Evolutionary conservation across 2,888 invertebrate species (phyloP), one percentile per base, ranked within the genome.

Genomic region (Caenorhabditis parvicauda): DNA sequence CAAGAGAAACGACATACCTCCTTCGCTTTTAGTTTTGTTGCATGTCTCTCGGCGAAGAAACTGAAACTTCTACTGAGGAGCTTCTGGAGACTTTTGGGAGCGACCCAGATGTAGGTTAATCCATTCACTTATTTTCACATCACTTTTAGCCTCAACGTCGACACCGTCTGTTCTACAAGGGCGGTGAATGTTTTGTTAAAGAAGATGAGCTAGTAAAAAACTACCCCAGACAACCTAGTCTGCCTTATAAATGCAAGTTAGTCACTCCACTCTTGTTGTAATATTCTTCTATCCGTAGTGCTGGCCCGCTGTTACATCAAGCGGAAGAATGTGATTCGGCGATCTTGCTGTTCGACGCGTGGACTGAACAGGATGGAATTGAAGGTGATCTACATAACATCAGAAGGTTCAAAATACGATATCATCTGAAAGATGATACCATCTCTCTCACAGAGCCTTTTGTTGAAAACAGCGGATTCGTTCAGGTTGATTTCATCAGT

Each of bases 31-130:
- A 24, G 9, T 32, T 32, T 32, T 32, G 9, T 32, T 32, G 9
- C 9, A 14, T 32, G 9, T 32, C 35, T 14, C 9, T 9, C 35
- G 14, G 35, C 9, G 14, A 32, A 9, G 14, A 32, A 32, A 32
- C 35, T 9, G 68, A 68, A 47, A 39, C 56, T 5, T 60, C 68
- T 12, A 68, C 68, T 24, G 63, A 60, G 41, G 65, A 65, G 46
- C 52, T 68, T 52, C 47, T 68, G 7, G 63, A 68, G 28, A 45
- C 54, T 3, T 68, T 68, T 61, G 67, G 67, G 5, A 67, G 67
- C 46, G 67, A 67, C 43, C 67, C 64, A 7, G 53, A 46, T 28
- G 54, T 54, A 38, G 2, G 45, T 1, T 46, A 27, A 17, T 14
- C 7, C n/a, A 6, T n/a, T n/a, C n/a, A n/a, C n/a, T n/a, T n/a